Percentiles rank a stretch among this genome's conserved stretches.
These are phyloP conservation scores for Eunapius fragilis DNA, from an alignment of 37 sponge, comb jelly and placozoan species.

Conservation along the genomic window DNA sequence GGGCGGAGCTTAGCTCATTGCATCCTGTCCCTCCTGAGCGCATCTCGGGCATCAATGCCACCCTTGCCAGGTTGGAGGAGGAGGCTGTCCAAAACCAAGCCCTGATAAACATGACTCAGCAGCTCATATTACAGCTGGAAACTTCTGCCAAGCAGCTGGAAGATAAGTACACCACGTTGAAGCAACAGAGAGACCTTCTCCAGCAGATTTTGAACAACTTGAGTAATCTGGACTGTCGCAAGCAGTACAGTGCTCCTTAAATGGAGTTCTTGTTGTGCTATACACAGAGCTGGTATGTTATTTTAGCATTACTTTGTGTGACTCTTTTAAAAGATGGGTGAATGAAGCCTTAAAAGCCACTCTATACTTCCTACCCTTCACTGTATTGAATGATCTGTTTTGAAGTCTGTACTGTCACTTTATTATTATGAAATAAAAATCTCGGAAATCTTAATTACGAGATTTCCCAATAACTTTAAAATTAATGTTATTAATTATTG, in stretches of 20 bases:
- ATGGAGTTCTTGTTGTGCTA: background rate
- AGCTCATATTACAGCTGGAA: constrained; percentile 14
- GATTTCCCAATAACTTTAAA: no score
- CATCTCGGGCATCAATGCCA: background rate
- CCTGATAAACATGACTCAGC: background rate
- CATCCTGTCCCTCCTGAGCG: constrained; percentile 9
- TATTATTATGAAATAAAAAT: no score
- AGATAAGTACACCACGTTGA: constrained; percentile 12
- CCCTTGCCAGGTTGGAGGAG: constrained; percentile 13
- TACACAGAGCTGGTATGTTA: no score
- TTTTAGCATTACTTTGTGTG: no score
- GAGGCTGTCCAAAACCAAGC: constrained; percentile 24
- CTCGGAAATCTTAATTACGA: no score
- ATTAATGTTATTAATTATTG: no score
- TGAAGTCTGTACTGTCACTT: no score
- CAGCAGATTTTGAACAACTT: constrained; percentile 36
- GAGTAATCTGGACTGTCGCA: constrained; percentile 39
- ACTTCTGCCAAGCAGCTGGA: constrained; percentile 37
- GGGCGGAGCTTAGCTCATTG: constrained; percentile 17
- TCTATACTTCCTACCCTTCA: no score
- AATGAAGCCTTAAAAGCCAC: no score
- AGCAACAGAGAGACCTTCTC: constrained; percentile 55
- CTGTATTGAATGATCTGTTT: no score
- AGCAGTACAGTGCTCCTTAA: constrained; percentile 14
- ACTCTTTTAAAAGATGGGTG: no score